Evolutionary conservation across 2,888 invertebrate genomes (phyloP), one percentile per base, ranked within the genome.

Genomic region (Blastobasis adustella): DNA sequence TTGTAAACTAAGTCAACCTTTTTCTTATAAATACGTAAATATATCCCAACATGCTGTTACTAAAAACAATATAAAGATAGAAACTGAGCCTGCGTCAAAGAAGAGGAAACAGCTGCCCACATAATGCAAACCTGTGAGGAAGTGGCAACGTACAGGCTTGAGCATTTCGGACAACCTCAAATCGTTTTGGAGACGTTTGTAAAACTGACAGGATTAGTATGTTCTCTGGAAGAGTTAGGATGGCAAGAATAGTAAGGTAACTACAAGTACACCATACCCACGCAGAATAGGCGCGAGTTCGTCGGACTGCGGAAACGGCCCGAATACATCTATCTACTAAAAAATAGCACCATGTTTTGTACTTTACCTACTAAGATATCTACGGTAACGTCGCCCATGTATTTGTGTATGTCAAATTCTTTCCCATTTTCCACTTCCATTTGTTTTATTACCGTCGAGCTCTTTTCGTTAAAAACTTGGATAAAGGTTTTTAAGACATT

Each of bases 401-500:
- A 92, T 60, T 93, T 91, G 62, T 93, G 93, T 5, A 91, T 89
- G 66, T 94, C 93, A 59, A 94, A 93, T 10, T 89, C 90, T 55
- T 91, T 91, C 40, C 90, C 91, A 41, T 79, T 63, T 75, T 92
- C 91, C 47, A 88, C 80, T 54, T 79, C 75, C 79, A 93, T 78
- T 60, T 90, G 91, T 5, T 90, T 85, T 0, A 93, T 91, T 0
- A 93, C 92, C 8, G 89, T 85, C 52, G 85, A 83, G 37, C 93
- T 93, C 72, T 94, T 94, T 1, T 90, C 89, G 52, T 94, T 93
- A 76, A 94, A 95, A 0, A 93, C 88, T 47, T 91, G 91, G 57
- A 94, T 90, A 69, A 94, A 94, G 3, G 93, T 93, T 77, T 94
- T 94, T 45, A 94, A 77, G 1, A 95, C 93, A 71, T 94, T 94